A percentile compares a stretch with the other conserved stretches of the same genome.
phyloP scores from a whole-genome alignment of 1,140 invertebrate genomes.

The Apocrypta bakeri region DNA sequence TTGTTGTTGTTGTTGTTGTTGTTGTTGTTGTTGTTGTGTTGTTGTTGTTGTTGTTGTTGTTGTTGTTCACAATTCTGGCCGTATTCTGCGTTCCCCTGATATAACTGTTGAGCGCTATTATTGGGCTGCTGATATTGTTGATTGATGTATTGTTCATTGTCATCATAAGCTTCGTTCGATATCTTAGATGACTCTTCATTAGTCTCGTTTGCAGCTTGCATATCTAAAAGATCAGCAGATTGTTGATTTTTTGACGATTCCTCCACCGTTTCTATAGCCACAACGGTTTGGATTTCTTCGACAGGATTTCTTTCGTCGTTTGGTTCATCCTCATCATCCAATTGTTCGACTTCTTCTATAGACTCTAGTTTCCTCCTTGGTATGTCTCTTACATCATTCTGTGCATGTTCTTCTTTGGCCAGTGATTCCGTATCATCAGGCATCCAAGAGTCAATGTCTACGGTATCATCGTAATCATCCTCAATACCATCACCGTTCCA shows the following conservation, averaged over 20 bases:
- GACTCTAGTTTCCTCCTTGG: constrained; percentile 36
- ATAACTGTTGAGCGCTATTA: not conserved
- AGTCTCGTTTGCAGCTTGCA: not conserved
- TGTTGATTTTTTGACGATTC: not conserved
- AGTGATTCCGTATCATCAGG: constrained; percentile 49
- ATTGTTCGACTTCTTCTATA: constrained; percentile 35
- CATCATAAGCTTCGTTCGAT: not conserved
- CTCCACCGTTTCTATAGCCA: too few relatives aligned
- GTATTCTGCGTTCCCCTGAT: constrained; percentile 10
- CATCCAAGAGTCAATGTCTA: constrained; percentile 48
- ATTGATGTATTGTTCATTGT: not conserved
- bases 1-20: too few relatives aligned
- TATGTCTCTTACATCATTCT: not conserved
- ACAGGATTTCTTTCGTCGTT: not conserved
- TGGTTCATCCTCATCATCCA: not conserved
- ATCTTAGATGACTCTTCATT: not conserved
- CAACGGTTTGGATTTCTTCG: not conserved
- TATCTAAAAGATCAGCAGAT: not conserved
- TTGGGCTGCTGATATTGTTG: not conserved
- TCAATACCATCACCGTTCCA: constrained; percentile 35
- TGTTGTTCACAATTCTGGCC: constrained; percentile 15
- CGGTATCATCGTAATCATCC: constrained; percentile 42
- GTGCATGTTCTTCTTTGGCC: constrained; percentile 40
- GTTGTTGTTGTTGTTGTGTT: not conserved
- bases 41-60: not conserved